A percentile compares a stretch with the other conserved stretches of the same genome.
Evolutionary conservation across 2,888 invertebrate species (phyloP).

Genomic region (Agonum fuliginosum): DNA sequence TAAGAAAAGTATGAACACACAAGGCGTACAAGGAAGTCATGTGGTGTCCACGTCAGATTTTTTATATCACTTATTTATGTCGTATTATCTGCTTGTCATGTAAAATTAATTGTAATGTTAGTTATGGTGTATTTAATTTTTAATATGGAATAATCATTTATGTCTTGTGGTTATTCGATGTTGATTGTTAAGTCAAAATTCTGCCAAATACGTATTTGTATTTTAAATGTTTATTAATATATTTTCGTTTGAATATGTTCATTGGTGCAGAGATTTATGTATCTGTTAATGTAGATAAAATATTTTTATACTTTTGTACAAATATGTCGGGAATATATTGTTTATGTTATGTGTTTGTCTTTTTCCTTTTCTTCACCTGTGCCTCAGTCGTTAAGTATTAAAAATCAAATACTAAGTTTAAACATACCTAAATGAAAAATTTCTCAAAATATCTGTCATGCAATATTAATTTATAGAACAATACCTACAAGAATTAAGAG

Average conservation of each 20-base stretch:
- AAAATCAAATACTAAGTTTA: too few species aligned
- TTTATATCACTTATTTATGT: background rate
- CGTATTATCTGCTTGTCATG: background rate
- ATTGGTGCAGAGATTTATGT: constrained; percentile 34
- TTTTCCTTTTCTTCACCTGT: background rate
- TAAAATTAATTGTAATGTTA: background rate
- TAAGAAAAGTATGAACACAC: background rate
- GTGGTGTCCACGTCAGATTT: too few species aligned
- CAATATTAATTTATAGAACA: too few species aligned
- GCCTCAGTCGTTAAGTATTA: too few species aligned
- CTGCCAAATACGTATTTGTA: constrained; percentile 35
- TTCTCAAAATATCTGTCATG: too few species aligned
- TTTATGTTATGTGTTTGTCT: constrained; percentile 25
- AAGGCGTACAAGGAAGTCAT: too few species aligned
- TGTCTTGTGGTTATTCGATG: background rate
- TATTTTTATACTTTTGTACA: constrained; percentile 52
- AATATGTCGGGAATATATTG: constrained; percentile 44
- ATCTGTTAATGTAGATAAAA: constrained; percentile 41
- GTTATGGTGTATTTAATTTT: background rate
- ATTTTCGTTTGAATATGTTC: constrained; percentile 40
- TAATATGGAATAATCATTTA: constrained; percentile 1
- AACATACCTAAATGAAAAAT: too few species aligned
- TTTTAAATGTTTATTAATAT: constrained; percentile 29
- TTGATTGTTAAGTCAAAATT: constrained; percentile 20
- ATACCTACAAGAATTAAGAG: too few species aligned